Base-by-base conservation (phyloP, 1,140 invertebrate species). In the Ditylenchus dipsaci region DNA sequence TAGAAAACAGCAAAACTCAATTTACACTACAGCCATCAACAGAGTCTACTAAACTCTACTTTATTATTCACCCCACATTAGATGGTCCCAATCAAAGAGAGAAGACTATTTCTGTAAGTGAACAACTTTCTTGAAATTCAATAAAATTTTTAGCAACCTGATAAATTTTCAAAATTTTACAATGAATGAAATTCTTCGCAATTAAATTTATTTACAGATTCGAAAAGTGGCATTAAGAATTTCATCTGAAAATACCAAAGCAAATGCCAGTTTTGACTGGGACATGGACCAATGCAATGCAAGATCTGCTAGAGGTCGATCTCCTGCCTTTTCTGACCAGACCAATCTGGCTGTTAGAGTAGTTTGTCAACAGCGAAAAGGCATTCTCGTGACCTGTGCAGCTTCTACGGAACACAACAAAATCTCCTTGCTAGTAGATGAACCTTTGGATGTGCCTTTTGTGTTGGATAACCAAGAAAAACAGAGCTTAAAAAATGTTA, bases 211-310 rank as follows among this genome's bases (percentile, higher is more conserved):
- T n/a, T n/a, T n/a, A n/a, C n/a, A 61, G 59, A 61, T 61, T 30
- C 5, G 59, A 33, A 61, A 61, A 29, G 59, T 61, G 26, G 27
- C 59, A 3, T 30, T 61, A 61, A 19, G 59, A n/a, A 61, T 43
- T 5, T 21, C 3, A 3, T 21, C n/a, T 30, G 59, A 61, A 61
- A 61, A 21, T 8, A 30, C n/a, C 29, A 61, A 61, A 43, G 59
- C 59, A n/a, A 61, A 61, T 29, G 59, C 59, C 19, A 61, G 59
- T 27, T 61, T 61, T 30, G 59, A 61, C 26, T 61, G 27, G 27
- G 59, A 61, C 8, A 61, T 61, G 59, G 38, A 43, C 38, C n/a
- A 43, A 3, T 30, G 33, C 33, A 38, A 38, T 38, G 33, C 33
- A 7, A 61, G 29, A 21, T 29, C 19, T 27, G n/a, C 3, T 27